Percentiles rank a stretch among this genome's conserved stretches.
Evolutionary conservation across 92 coral and sea anemone species (phyloP).

Genomic region (Epizoanthus ramosus): DNA sequence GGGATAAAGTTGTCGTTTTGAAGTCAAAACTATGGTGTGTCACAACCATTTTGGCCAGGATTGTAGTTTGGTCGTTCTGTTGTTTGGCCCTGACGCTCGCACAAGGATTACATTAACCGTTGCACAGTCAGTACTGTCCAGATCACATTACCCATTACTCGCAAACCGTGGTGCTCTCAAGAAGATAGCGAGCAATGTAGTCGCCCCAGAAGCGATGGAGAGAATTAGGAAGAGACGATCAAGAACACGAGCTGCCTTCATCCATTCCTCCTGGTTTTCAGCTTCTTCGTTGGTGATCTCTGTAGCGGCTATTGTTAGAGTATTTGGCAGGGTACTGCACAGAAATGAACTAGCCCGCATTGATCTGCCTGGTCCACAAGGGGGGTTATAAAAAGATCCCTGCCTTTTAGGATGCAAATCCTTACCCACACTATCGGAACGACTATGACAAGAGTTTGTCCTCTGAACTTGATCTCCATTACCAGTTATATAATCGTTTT

Average conservation of each 20-base stretch:
- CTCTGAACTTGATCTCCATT: not conserved
- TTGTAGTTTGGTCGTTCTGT: too few relatives aligned
- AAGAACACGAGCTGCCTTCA: slow-evolving; percentile 84
- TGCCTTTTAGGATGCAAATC: not conserved
- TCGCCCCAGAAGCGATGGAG: slow-evolving; percentile 58
- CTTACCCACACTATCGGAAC: not conserved
- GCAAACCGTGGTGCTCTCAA: slow-evolving; percentile 74
- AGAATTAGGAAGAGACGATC: slow-evolving; percentile 78
- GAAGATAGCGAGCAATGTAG: slow-evolving; percentile 67
- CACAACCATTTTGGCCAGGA: too few relatives aligned
- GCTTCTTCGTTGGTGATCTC: slow-evolving; percentile 48
- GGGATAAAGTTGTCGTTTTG: too few relatives aligned
- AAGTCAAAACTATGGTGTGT: too few relatives aligned
- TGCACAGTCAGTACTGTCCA: too few relatives aligned
- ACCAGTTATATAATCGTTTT: not conserved
- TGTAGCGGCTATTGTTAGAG: slow-evolving; percentile 8
- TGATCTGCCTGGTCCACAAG: not conserved
- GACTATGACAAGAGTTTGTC: not conserved
- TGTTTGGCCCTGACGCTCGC: too few relatives aligned
- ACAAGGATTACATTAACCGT: too few relatives aligned
- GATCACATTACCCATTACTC: not conserved
- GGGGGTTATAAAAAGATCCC: not conserved
- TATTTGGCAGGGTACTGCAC: slow-evolving; percentile 28
- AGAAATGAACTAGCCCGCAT: not conserved
- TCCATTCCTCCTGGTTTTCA: slow-evolving; percentile 76